Percentiles rank a stretch among this genome's conserved stretches.
These are phyloP conservation scores for Alosa sapidissima DNA, from an alignment of 2,797 vertebrate genomes.

Conservation along the genomic window DNA sequence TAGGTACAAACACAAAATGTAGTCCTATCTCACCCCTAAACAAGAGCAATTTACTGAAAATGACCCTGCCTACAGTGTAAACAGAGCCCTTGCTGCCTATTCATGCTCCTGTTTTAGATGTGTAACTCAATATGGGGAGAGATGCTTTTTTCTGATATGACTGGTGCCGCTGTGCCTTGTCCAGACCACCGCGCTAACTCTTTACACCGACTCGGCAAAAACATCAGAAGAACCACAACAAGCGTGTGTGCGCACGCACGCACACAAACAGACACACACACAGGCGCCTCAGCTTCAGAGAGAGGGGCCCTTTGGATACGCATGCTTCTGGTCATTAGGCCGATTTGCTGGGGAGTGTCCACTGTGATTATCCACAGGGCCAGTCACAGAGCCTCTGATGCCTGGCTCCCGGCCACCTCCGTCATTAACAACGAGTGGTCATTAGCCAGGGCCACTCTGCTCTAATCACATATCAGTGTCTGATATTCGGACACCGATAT, in stretches of 20 bases:
- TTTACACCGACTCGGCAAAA: constrained; percentile 21
- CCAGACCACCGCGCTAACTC: constrained; percentile 31
- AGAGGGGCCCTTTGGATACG: background rate
- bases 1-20: background rate
- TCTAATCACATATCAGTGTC: background rate
- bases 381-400: background rate
- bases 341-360: background rate
- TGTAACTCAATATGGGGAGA: background rate
- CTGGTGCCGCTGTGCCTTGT: background rate
- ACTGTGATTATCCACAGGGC: background rate
- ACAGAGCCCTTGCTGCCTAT: background rate
- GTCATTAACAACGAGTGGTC: background rate
- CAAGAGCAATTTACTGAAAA: background rate
- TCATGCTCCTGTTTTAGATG: background rate
- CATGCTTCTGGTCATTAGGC: background rate
- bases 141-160: background rate
- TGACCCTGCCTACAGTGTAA: background rate
- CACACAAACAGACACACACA: background rate
- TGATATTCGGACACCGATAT: background rate
- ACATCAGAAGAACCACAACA: background rate
- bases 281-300: background rate
- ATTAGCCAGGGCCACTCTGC: background rate
- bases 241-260: background rate
- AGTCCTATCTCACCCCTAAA: background rate
- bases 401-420: background rate